Evolutionary conservation across 2,888 invertebrate species (phyloP), one percentile per base, ranked within the genome.

Genomic region (Salpingus planirostris): DNA sequence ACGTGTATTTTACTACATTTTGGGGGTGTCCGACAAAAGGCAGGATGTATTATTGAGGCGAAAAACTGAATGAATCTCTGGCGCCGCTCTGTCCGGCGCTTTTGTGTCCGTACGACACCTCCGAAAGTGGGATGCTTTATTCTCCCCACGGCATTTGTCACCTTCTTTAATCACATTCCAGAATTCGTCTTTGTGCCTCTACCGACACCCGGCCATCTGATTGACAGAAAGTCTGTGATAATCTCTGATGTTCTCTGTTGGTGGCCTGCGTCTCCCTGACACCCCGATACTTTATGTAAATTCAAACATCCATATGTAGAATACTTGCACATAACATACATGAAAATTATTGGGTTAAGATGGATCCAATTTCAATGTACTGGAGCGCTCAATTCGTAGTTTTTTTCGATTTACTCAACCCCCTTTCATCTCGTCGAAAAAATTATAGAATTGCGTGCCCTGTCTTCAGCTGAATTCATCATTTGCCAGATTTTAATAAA

Each of bases 41-140:
- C 32, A 32, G 36, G 32, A 36, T 32, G 36, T 32, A 24, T 36
- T 24, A 13, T 5, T 25, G 11, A 13, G 21, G 12, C 18, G 40
- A 47, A 44, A 41, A 43, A 42, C 38, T 50, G 49, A 49, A 50
- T 49, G 50, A 44, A 49, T 31, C 36, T 37, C 43, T 51, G 52
- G 52, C 52, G 52, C 52, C 52, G 46, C 29, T 27, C 30, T 24
- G 40, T 40, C 36, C 33, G 28, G 22, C 6, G 24, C 32, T 29
- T 18, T 36, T 36, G 36, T 36, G 27, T 29, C 13, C 25, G 14
- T 13, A 31, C 31, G 18, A 29, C 36, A 36, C 31, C 31, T 32
- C 32, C 22, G 31, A n/a, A 31, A 36, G 31, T 36, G 31, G 27
- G 28, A 32, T 36, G 14, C 26, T 29, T 36, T 36, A 31, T 36